These are phyloP conservation scores for Cuniculus paca DNA, from an alignment of 2,797 vertebrate species.

Conservation along the genomic window DNA sequence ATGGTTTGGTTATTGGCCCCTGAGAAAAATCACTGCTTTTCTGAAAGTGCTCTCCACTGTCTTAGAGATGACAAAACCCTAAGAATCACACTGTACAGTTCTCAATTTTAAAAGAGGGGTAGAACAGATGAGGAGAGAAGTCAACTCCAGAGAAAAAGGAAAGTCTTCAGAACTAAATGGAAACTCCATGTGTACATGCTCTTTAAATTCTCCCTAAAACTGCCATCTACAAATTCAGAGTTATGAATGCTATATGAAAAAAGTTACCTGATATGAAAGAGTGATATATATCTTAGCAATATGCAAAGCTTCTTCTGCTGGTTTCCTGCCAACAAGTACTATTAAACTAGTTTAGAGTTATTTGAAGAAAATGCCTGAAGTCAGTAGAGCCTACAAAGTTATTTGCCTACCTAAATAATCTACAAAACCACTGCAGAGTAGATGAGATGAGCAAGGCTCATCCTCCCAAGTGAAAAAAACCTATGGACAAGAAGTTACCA, in stretches of 20 bases:
- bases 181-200: background rate
- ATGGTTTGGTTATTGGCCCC: background rate
- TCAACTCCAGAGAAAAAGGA: background rate
- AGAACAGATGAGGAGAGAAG: background rate
- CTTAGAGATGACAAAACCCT: background rate
- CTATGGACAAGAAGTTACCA: background rate
- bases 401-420: constrained; percentile 41
- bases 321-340: background rate
- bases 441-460: background rate
- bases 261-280: constrained; percentile 32
- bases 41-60: background rate
- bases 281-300: background rate
- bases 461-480: background rate
- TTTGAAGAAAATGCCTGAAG: constrained; percentile 47
- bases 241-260: background rate
- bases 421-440: background rate
- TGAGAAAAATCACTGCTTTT: background rate
- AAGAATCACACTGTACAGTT: background rate
- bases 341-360: constrained; percentile 24
- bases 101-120: background rate
- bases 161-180: background rate
- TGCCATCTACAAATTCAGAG: background rate
- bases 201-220: background rate
- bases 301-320: background rate
- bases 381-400: constrained; percentile 46